These are phyloP conservation scores for Polymixis lichenea DNA, from an alignment of 2,888 invertebrate species.

Conservation along the genomic window DNA sequence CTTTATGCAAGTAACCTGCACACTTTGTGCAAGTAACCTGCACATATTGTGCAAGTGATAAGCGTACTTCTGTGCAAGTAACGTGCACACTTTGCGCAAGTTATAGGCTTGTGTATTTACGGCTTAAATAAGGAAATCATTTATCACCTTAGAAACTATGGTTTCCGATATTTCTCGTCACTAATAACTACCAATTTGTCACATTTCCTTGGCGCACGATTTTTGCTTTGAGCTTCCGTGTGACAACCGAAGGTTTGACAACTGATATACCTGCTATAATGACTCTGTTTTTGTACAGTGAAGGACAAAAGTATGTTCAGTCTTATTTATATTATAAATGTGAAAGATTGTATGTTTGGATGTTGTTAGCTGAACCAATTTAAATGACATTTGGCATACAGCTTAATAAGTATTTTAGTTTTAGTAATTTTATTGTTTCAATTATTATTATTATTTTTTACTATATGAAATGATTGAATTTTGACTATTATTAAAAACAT, in stretches of 20 bases:
- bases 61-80: neutral
- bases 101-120: neutral
- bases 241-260: slow-evolving; percentile 1
- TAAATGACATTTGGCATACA: too few species aligned
- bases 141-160: neutral
- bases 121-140: neutral
- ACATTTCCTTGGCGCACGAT: slow-evolving; percentile 2
- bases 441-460: too few species aligned
- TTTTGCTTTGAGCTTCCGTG: neutral
- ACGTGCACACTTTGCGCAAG: too few species aligned
- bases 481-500: too few species aligned
- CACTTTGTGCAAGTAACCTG: too few species aligned
- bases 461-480: too few species aligned
- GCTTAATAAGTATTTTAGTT: too few species aligned
- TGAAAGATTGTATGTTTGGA: too few species aligned
- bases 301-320: neutral
- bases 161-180: neutral
- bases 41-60: neutral
- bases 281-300: slow-evolving; percentile 15
- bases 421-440: too few species aligned
- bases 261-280: neutral
- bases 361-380: too few species aligned
- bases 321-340: too few species aligned
- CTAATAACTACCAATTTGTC: slow-evolving; percentile 9
- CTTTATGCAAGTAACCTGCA: neutral